phyloP scores from a whole-genome alignment of 2,797 vertebrate species.

The Microctenopoma lineatum region DNA sequence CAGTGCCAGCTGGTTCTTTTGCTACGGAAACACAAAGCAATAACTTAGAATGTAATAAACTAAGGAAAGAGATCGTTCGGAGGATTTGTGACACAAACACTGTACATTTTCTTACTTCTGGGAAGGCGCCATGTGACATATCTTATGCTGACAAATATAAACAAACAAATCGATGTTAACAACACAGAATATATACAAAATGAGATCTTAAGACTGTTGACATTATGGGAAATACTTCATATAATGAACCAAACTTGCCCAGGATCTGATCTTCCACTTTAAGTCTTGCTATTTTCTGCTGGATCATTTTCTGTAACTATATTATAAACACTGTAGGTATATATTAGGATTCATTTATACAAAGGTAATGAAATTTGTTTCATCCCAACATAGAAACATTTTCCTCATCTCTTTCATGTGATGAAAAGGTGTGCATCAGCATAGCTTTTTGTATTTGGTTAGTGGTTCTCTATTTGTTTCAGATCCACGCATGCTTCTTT shows the following conservation, averaged over 20 bases:
- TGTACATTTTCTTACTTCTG: slow-evolving; percentile 49
- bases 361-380: slow-evolving; percentile 67
- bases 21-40: slow-evolving; percentile 74
- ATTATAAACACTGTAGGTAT: slow-evolving; percentile 73
- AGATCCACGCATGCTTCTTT: slow-evolving; percentile 5
- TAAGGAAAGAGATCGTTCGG: slow-evolving; percentile 34
- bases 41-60: slow-evolving; percentile 73
- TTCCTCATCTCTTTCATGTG: slow-evolving; percentile 65
- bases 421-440: slow-evolving; percentile 62
- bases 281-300: slow-evolving; percentile 62
- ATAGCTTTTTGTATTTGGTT: slow-evolving; percentile 73
- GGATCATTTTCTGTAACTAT: slow-evolving; percentile 49
- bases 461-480: slow-evolving; percentile 44
- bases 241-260: slow-evolving; percentile 50
- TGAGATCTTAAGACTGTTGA: slow-evolving; percentile 58
- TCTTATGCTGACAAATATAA: slow-evolving; percentile 45
- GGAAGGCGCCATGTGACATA: slow-evolving; percentile 58
- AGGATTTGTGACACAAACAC: slow-evolving; percentile 47
- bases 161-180: slow-evolving; percentile 58
- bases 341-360: slow-evolving; percentile 85
- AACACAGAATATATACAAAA: slow-evolving; percentile 76
- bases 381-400: slow-evolving; percentile 61
- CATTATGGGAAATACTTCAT: slow-evolving; percentile 39
- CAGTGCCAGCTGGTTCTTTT: slow-evolving; percentile 86
- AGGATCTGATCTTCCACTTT: slow-evolving; percentile 34